These are phyloP conservation scores for Argyrosomus regius DNA, from an alignment of 2,797 vertebrate species.

Conservation along the genomic window DNA sequence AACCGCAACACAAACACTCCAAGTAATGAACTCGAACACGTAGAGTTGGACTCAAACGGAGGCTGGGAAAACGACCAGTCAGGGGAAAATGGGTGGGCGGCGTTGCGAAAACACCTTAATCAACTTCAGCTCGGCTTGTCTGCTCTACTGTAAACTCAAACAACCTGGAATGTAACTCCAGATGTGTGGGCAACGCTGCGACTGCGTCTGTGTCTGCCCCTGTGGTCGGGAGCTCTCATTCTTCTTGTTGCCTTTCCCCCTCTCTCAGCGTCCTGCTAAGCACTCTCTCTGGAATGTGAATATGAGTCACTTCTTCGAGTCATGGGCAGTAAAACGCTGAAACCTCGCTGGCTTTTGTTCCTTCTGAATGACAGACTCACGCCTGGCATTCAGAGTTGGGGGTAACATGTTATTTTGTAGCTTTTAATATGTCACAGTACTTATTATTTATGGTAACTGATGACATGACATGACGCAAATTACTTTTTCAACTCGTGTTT, in stretches of 20 bases:
- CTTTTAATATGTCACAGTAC: slow-evolving; percentile 3
- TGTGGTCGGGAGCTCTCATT: slow-evolving; percentile 58
- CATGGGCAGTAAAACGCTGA: slow-evolving; percentile 63
- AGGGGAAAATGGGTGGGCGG: slow-evolving; percentile 34
- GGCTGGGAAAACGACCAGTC: slow-evolving; percentile 31
- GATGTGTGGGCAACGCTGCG: slow-evolving; percentile 71
- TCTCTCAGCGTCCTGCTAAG: slow-evolving; percentile 66
- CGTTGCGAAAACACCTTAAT: slow-evolving; percentile 54
- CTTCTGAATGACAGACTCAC: slow-evolving; percentile 29
- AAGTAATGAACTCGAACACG: slow-evolving; percentile 29
- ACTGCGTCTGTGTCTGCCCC: slow-evolving; percentile 41
- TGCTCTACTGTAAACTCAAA: slow-evolving; percentile 66
- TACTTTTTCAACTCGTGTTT: neutral
- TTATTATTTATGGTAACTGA: neutral
- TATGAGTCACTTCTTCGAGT: slow-evolving; percentile 75
- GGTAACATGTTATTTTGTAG: neutral
- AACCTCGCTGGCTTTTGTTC: slow-evolving; percentile 55
- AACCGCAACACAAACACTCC: slow-evolving; percentile 57
- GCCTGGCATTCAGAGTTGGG: slow-evolving; percentile 11
- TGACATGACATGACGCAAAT: neutral
- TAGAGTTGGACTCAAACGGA: neutral
- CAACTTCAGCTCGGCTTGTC: slow-evolving; percentile 46
- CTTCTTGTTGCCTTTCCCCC: slow-evolving; percentile 46
- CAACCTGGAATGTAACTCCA: slow-evolving; percentile 71
- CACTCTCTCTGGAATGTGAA: slow-evolving; percentile 75